Evolutionary conservation across 2,888 invertebrate genomes (phyloP).

Genomic region (Hedya salicella): DNA sequence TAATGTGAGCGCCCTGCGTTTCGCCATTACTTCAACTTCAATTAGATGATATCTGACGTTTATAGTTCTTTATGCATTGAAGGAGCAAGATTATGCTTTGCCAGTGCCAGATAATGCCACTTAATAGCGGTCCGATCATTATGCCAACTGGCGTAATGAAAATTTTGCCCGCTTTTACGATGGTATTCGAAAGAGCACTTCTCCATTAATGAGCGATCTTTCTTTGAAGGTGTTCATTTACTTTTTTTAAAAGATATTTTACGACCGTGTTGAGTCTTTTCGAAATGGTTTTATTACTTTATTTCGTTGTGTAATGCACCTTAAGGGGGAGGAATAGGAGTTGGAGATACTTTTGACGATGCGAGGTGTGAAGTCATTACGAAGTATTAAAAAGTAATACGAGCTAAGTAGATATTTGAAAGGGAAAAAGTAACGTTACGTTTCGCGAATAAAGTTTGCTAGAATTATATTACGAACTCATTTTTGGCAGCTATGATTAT

Average conservation of each 20-base stretch:
- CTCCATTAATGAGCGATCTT: constrained; percentile 62
- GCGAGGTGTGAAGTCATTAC: constrained; percentile 22
- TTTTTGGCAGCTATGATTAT: no score
- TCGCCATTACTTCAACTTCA: constrained; percentile 74
- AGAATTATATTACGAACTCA: no score
- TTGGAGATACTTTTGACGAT: constrained; percentile 8
- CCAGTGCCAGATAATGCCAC: constrained; percentile 75
- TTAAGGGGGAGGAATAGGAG: constrained; percentile 24
- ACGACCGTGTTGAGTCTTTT: constrained; percentile 35
- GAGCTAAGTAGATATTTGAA: constrained; percentile 8
- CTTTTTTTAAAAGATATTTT: constrained; percentile 38
- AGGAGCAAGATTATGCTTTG: constrained; percentile 77
- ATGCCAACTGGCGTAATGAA: constrained; percentile 76
- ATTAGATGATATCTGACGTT: constrained; percentile 84
- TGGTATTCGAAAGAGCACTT: constrained; percentile 56
- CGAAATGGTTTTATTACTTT: constrained; percentile 38
- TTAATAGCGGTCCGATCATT: constrained; percentile 79
- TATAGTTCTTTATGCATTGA: constrained; percentile 83
- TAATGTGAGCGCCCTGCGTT: constrained; percentile 63
- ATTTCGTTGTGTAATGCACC: constrained; percentile 28
- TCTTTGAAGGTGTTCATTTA: constrained; percentile 61
- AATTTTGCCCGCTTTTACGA: constrained; percentile 78
- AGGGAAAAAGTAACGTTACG: constrained; percentile 6
- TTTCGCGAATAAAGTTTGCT: neutral
- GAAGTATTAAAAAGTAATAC: constrained; percentile 31